These are phyloP conservation scores for Enteromius anoplus DNA, from an alignment of 2,797 vertebrate species.

Conservation along the genomic window DNA sequence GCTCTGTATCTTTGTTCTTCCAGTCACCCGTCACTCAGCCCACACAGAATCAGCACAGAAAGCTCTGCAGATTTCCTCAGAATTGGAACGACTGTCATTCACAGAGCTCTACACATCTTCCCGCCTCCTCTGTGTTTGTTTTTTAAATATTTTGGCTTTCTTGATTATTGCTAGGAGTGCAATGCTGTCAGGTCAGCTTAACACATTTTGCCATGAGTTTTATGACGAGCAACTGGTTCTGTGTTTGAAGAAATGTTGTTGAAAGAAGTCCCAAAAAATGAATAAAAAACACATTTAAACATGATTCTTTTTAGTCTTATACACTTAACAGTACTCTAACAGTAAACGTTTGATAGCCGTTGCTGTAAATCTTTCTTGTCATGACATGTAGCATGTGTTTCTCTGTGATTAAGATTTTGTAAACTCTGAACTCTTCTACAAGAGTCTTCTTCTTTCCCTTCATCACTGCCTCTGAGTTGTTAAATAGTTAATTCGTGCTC, in stretches of 20 bases:
- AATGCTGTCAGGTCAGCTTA: background rate
- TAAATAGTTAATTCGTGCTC: background rate
- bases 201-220: background rate
- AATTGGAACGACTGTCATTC: background rate
- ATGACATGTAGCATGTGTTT: background rate
- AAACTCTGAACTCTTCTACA: background rate
- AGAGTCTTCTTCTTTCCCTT: background rate
- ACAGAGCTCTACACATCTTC: constrained; percentile 1
- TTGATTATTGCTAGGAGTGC: background rate
- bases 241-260: background rate
- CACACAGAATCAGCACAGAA: constrained; percentile 24
- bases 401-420: background rate
- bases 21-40: constrained; percentile 9
- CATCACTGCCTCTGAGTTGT: background rate
- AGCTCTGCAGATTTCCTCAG: background rate
- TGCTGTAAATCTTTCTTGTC: background rate
- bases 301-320: background rate
- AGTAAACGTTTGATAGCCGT: background rate
- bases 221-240: background rate
- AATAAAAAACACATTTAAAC: too few relatives aligned
- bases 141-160: constrained; percentile 30
- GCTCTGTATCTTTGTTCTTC: constrained; percentile 2
- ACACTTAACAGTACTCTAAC: background rate
- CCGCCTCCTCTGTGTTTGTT: background rate
- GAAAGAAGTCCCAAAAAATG: background rate